phyloP scores from a whole-genome alignment of 2,888 invertebrate genomes.

The Cheilosia scutellata region DNA sequence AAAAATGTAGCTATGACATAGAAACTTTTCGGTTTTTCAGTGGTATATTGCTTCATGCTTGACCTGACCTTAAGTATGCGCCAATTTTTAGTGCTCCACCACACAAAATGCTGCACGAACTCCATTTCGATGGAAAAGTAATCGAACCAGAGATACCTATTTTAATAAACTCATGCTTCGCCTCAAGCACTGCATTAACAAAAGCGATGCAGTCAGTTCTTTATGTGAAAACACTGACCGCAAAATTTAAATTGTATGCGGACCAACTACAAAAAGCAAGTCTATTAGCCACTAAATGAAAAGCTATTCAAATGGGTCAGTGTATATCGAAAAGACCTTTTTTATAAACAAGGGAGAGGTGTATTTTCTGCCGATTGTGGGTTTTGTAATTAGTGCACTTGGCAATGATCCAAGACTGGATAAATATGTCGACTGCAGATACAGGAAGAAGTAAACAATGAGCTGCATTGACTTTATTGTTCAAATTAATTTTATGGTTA shows the following conservation, averaged over 20 bases:
- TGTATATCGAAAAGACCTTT: background rate
- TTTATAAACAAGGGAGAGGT: background rate
- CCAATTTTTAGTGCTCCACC: no score
- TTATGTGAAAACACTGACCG: conserved; percentile 21
- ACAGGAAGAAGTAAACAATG: conserved; percentile 6
- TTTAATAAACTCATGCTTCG: background rate
- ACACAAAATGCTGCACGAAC: no score
- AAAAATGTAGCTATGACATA: no score
- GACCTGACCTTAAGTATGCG: no score
- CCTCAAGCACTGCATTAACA: conserved; percentile 26
- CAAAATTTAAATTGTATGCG: conserved; percentile 51
- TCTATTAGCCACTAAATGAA: conserved; percentile 18
- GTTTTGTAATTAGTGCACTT: conserved; percentile 45
- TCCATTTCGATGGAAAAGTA: background rate
- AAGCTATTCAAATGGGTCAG: conserved; percentile 15
- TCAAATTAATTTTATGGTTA: background rate
- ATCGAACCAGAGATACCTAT: conserved; percentile 2
- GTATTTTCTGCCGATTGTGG: conserved; percentile 7
- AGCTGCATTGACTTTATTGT: background rate
- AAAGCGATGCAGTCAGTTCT: conserved; percentile 30
- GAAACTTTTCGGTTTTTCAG: no score
- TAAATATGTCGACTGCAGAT: background rate
- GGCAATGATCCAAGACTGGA: conserved; percentile 43
- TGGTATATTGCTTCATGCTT: no score
- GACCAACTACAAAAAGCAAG: conserved; percentile 24